Conservation (phyloP, 1,140 invertebrate species). For the Diorhabda sublineata region DNA sequence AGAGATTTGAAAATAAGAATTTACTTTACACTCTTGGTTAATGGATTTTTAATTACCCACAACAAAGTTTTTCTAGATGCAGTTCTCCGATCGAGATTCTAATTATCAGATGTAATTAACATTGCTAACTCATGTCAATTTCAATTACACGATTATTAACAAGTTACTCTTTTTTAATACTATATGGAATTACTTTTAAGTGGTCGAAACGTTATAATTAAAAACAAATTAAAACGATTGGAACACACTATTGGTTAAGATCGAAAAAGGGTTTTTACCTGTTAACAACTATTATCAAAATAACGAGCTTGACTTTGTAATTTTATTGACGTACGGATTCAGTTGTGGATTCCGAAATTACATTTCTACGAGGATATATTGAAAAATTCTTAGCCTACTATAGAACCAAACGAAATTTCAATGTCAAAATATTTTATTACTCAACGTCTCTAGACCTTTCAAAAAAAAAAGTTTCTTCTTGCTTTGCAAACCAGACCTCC, state of each 20-base stretch:
- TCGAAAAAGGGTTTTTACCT: background rate
- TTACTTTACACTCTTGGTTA: constrained; percentile 35
- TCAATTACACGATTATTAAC: constrained; percentile 40
- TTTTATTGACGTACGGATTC: too few relatives aligned
- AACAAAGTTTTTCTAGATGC: constrained; percentile 36
- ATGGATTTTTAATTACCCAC: constrained; percentile 45
- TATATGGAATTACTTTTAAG: constrained; percentile 23
- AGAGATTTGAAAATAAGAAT: too few relatives aligned
- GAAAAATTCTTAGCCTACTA: too few relatives aligned
- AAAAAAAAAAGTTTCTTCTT: too few relatives aligned
- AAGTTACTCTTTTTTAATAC: constrained; percentile 26
- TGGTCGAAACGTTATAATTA: constrained; percentile 26
- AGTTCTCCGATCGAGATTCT: constrained; percentile 30
- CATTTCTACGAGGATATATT: too few relatives aligned
- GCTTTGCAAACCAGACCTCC: too few relatives aligned
- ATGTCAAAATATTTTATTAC: too few relatives aligned
- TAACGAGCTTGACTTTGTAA: too few relatives aligned
- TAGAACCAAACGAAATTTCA: too few relatives aligned
- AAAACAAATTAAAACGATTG: constrained; percentile 29
- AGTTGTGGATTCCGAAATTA: too few relatives aligned
- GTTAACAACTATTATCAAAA: too few relatives aligned
- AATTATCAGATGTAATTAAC: constrained; percentile 39
- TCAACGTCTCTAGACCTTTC: too few relatives aligned
- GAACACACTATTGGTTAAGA: background rate
- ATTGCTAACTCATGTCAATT: constrained; percentile 40